These are phyloP conservation scores for Pongo pygmaeus DNA, from an alignment of 2,113 vertebrate genomes.

Conservation along the genomic window DNA sequence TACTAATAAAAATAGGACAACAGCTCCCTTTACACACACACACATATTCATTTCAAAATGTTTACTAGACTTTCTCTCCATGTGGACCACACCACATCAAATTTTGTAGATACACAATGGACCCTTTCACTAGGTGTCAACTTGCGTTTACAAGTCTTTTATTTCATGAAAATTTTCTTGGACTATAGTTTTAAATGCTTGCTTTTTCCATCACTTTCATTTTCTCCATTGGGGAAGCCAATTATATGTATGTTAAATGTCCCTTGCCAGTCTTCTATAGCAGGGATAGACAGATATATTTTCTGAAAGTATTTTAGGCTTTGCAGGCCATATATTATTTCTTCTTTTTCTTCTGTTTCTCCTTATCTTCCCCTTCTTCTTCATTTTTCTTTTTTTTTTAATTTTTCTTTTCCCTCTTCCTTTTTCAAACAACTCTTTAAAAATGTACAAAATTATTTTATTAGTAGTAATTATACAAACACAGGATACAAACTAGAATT, in stretches of 20 bases:
- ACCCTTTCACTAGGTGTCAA: background rate
- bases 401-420: background rate
- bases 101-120: background rate
- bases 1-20: background rate
- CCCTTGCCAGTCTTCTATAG: background rate
- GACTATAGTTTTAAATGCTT: background rate
- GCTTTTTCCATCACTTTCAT: background rate
- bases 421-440: background rate
- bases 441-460: background rate
- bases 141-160: background rate
- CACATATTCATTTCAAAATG: background rate
- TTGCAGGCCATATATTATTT: background rate
- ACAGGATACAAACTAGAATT: background rate
- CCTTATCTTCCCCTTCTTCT: background rate
- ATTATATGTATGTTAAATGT: background rate
- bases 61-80: background rate
- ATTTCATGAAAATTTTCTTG: background rate
- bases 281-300: background rate
- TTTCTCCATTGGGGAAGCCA: too few species aligned
- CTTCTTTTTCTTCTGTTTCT: background rate
- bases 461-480: background rate
- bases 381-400: background rate
- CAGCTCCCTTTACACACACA: background rate
- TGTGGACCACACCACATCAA: background rate
- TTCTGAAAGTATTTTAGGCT: background rate